Percentiles rank a stretch among this genome's conserved stretches.
Evolutionary conservation across 2,113 vertebrate species (phyloP).

Genomic region (Ammodytes marinus): DNA sequence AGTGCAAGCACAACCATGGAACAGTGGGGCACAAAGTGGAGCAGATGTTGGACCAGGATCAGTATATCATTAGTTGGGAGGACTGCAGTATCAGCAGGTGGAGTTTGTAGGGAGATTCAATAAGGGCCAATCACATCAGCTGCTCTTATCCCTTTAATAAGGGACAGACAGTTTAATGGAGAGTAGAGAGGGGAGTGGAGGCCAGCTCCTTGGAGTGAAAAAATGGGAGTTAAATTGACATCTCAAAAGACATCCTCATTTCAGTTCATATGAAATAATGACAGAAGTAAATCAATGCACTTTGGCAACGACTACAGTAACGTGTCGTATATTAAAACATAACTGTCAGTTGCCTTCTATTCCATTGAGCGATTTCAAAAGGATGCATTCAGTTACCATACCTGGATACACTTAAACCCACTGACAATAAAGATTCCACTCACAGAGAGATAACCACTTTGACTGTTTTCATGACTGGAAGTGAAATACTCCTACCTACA

Average conservation of each 20-base stretch:
- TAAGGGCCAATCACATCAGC: constrained; percentile 48
- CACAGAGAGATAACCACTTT: not conserved
- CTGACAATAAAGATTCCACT: not conserved
- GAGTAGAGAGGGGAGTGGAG: not conserved
- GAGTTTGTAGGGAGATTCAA: constrained; percentile 15
- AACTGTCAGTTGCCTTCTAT: constrained; percentile 1
- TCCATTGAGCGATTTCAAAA: constrained; percentile 17
- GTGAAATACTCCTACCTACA: not conserved
- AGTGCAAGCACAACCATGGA: not conserved
- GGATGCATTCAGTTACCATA: not conserved
- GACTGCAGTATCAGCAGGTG: constrained; percentile 33
- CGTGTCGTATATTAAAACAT: constrained; percentile 15
- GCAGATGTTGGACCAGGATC: constrained; percentile 2
- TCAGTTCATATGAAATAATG: constrained; percentile 2
- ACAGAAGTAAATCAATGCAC: constrained; percentile 10
- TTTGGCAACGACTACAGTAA: constrained; percentile 24
- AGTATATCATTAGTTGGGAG: constrained; percentile 15
- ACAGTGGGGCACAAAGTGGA: not conserved
- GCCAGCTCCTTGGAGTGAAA: constrained; percentile 22
- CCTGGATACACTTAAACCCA: not conserved
- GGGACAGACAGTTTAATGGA: constrained; percentile 38
- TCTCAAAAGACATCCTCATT: constrained; percentile 26
- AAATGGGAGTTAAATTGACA: constrained; percentile 19
- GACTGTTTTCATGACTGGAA: not conserved
- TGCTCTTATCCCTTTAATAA: constrained; percentile 22